Base-by-base conservation (phyloP, 2,888 invertebrate species). In the Thalpophila matura region DNA sequence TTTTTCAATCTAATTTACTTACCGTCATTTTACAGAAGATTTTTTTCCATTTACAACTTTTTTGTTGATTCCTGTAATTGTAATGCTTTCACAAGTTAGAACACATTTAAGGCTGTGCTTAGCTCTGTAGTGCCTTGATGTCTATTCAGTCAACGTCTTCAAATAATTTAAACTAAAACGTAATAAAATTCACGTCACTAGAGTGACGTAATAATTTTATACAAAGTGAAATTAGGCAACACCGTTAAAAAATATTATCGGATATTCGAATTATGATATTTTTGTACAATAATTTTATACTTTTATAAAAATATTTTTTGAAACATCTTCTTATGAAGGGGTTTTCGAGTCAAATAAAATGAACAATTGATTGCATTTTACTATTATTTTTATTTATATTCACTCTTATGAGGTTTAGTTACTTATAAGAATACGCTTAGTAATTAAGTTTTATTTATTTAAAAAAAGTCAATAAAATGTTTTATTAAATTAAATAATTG, bases 381-480 rank as follows among this genome's bases (percentile, higher is more conserved):
- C 87, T 88, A 86, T 83, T 83, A 83, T 82, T 84, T 81, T 89
- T 86, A 89, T 90, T 88, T 90, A 90, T 89, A 87, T 83, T 77
- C 74, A 81, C 82, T 84, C 82, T 79, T 73, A 64, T 82, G 83
- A 88, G 83, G 84, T 79, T 75, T 86, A n/a, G n/a, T n/a, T 89
- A 90, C 86, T 76, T 87, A 45, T 94, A 93, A 91, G 91, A 68
- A 87, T 92, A 93, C 92, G 94, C 90, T 91, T 91, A 91, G 92
- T 90, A 87, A 86, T 87, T 90, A 92, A 91, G 92, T 87, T 93
- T 91, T 93, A 94, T 94, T 95, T 95, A 94, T 94, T 93, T 90
- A 90, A 71, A 90, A n/a, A 94, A 93, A 94, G 93, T 94, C 94
- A 94, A 94, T 94, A 94, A 93, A 93, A 92, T 91, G 91, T 90